phyloP scores from a whole-genome alignment of 2,888 invertebrate species.

The Desoria tigrina region DNA sequence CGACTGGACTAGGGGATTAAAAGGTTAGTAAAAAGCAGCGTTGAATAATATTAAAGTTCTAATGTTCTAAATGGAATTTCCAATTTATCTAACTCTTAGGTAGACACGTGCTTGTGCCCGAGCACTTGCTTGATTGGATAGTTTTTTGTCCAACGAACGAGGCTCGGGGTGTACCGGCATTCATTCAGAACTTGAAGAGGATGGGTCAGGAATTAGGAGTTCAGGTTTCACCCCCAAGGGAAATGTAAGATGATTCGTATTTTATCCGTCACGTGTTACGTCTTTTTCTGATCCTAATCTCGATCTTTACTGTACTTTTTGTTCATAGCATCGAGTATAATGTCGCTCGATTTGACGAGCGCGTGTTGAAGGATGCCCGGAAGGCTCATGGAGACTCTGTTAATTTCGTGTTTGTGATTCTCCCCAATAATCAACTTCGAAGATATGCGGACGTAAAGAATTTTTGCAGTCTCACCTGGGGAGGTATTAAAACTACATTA shows the following conservation, averaged over 20 bases:
- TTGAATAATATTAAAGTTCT: neutral
- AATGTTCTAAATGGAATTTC: neutral
- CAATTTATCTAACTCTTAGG: constrained; percentile 33
- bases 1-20: constrained; percentile 76
- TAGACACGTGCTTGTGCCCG: constrained; percentile 31
- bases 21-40: constrained; percentile 57
- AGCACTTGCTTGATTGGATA: constrained; percentile 42
- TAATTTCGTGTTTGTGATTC: constrained; percentile 61
- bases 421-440: constrained; percentile 70
- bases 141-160: constrained; percentile 32
- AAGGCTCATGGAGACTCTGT: constrained; percentile 17
- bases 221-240: constrained; percentile 13
- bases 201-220: constrained; percentile 26
- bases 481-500: constrained; percentile 56
- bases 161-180: constrained; percentile 9
- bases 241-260: constrained; percentile 34
- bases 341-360: neutral
- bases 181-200: constrained; percentile 16
- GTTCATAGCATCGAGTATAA: constrained; percentile 22
- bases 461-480: constrained; percentile 73
- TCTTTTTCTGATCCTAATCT: no score
- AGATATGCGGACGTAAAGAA: constrained; percentile 86
- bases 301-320: no score
- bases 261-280: no score
- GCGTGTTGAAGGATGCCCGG: constrained; percentile 13